Base-by-base conservation (phyloP, 2,113 vertebrate genomes). In the Hoplias malabaricus region DNA sequence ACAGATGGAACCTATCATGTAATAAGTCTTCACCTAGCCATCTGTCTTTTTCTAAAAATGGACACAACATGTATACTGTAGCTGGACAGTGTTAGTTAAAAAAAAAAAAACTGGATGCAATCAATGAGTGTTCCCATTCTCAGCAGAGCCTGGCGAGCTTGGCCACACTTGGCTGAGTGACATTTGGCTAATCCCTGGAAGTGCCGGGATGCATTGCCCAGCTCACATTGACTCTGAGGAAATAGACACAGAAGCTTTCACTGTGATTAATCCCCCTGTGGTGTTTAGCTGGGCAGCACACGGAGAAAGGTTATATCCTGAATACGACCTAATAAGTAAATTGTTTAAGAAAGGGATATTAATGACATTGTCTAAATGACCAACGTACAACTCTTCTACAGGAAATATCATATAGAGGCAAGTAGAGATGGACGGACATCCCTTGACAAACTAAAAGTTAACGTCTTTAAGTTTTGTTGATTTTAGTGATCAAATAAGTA, bases 171-270 rank as follows among this genome's bases (percentile, higher is more conserved):
- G 62, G 73, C 62, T 29, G 33, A 56, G 46, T 75, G 62, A 67
- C 73, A 75, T 75, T 67, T 67, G 21, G 73, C 53, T 75, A 67
- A 75, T 67, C 73, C 48, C 34, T 66, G 46, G 62, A 56, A 75
- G 46, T 56, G 48, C 73, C 67, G 53, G 43, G 56, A 38, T 78
- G 25, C 38, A n/a, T 38, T 74, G 36, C 46, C 36, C 29, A 33
- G 36, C 59, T 71, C 57, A 48, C 71, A 66, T 36, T 71, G 69
- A 71, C 48, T n/a, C 62, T 38, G 5, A 43, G 66, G 69, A 80
- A 80, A 73, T 69, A 43, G 50, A 71, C 61, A 72, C 56, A 72
- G 43, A 78, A 63, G 77, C 61, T 72, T 56, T 65, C 33, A 43
- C 19, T 57, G 69, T 53, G 69, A 79, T 73, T 79, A 73, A 67